Percentiles rank a stretch among this genome's conserved stretches.
These are phyloP conservation scores for Bombus huntii DNA, from an alignment of 1,140 invertebrate species.

Conservation along the genomic window DNA sequence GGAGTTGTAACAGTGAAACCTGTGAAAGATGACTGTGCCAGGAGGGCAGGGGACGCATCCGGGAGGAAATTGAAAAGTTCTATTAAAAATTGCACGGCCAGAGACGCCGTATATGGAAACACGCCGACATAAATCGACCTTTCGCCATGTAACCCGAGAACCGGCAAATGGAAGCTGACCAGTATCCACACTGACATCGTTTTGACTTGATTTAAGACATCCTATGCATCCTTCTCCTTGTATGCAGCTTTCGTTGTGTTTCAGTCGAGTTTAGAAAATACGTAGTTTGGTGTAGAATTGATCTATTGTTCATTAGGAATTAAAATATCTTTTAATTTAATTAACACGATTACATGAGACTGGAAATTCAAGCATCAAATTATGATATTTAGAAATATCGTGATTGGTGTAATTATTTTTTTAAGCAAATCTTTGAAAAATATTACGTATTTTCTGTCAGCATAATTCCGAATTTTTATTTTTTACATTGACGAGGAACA, in stretches of 20 bases:
- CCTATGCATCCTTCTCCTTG: background rate
- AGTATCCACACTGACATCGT: background rate
- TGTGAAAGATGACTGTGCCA: slow-evolving; percentile 47
- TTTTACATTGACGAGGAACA: no score
- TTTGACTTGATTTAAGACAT: slow-evolving; percentile 8
- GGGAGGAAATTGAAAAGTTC: slow-evolving; percentile 68
- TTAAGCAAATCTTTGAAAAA: no score
- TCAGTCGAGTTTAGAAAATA: background rate
- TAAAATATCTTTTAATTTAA: no score
- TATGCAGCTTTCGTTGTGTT: background rate
- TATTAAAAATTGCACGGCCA: slow-evolving; percentile 56
- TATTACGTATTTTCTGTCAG: no score
- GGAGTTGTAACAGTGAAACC: slow-evolving; percentile 34
- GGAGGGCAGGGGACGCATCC: background rate
- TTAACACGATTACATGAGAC: no score
- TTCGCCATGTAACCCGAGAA: slow-evolving; percentile 17
- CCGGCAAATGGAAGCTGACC: background rate
- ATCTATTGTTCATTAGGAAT: no score
- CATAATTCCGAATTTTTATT: no score
- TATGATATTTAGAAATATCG: no score
- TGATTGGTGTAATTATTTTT: no score
- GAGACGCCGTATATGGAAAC: slow-evolving; percentile 8
- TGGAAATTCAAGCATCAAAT: no score
- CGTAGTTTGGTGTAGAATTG: background rate
- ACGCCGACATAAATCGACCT: slow-evolving; percentile 46